A percentile compares a stretch with the other conserved stretches of the same genome.
Evolutionary conservation across 2,797 vertebrate species (phyloP).

Genomic region (Thamnophis elegans): DNA sequence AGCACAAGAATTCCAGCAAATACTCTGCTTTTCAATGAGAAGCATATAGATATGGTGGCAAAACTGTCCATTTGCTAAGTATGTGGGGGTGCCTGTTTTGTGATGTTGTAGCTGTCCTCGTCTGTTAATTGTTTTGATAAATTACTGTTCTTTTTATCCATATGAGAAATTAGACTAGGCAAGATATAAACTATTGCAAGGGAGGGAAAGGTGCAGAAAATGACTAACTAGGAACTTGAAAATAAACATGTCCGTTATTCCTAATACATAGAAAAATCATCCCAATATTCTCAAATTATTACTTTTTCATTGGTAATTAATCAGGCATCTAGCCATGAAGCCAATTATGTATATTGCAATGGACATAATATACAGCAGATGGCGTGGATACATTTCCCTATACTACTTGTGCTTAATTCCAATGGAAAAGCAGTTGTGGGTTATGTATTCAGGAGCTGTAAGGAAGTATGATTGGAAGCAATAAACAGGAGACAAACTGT

Average conservation of each 20-base stretch:
- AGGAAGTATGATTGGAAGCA: background rate
- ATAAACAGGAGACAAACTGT: background rate
- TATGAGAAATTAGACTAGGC: background rate
- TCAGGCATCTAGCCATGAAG: background rate
- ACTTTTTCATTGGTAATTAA: background rate
- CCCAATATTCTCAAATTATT: background rate
- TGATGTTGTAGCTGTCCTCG: background rate
- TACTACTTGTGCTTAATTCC: background rate
- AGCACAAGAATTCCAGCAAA: background rate
- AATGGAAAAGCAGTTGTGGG: background rate
- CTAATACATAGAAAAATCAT: background rate
- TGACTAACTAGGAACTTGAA: background rate
- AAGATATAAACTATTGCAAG: background rate
- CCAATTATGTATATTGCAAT: background rate
- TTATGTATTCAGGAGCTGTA: background rate
- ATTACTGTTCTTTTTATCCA: background rate
- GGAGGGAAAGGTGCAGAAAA: background rate
- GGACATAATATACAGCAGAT: constrained; percentile 27
- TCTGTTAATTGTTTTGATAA: background rate
- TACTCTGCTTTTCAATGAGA: background rate
- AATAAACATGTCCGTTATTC: background rate
- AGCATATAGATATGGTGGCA: background rate
- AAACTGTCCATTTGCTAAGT: background rate
- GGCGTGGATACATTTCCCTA: constrained; percentile 29
- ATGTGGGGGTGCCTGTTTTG: background rate